phyloP scores from a whole-genome alignment of 2,113 vertebrate genomes.

The Nesoenas mayeri region DNA sequence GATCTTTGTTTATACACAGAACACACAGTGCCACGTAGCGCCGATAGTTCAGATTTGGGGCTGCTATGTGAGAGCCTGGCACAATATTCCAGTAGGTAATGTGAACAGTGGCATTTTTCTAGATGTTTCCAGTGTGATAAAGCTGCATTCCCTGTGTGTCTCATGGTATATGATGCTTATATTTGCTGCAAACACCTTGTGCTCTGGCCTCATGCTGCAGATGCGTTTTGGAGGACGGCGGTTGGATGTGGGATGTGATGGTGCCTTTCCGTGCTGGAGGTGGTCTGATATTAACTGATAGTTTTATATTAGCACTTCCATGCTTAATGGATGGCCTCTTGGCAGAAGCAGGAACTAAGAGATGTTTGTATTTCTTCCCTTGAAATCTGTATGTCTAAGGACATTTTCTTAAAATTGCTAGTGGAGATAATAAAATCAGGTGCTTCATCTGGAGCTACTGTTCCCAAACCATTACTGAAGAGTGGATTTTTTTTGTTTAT shows the following conservation, averaged over 20 bases:
- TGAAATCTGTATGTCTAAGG: neutral
- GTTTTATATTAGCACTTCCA: neutral
- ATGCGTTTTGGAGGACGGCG: fast-evolving
- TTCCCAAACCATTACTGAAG: neutral
- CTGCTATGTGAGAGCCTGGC: slow-evolving; percentile 16
- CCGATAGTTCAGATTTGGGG: neutral
- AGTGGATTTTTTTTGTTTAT: no score
- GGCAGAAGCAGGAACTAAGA: neutral
- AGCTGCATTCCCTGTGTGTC: neutral
- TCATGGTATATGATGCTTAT: neutral
- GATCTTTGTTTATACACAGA: neutral
- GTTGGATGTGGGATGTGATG: neutral
- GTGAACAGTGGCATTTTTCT: neutral
- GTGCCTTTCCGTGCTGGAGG: neutral
- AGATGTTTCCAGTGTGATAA: neutral
- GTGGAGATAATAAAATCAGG: neutral
- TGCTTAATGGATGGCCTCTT: neutral
- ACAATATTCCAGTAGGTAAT: neutral
- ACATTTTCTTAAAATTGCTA: neutral
- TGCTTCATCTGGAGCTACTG: neutral
- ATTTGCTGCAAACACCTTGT: neutral
- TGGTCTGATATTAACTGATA: neutral
- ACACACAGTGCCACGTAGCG: neutral
- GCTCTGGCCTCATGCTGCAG: fast-evolving
- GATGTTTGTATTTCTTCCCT: neutral